Conservation (phyloP, 2,113 vertebrate genomes). For the Cathartes aura region DNA sequence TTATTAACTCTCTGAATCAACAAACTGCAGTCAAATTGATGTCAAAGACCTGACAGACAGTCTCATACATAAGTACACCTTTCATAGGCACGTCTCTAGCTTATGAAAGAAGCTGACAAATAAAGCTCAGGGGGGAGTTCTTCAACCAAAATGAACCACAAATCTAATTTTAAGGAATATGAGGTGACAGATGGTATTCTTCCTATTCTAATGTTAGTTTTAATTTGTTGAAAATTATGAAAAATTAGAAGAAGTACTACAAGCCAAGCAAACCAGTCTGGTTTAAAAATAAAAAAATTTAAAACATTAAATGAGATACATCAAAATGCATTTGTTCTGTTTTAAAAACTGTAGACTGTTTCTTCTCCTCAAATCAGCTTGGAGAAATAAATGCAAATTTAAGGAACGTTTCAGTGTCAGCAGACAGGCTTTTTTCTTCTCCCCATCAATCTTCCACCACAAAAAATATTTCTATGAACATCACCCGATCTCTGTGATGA, state of each 20-base stretch:
- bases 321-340: neutral
- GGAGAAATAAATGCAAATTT: neutral
- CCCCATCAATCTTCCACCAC: neutral
- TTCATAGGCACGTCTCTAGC: neutral
- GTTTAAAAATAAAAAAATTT: neutral
- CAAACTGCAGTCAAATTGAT: neutral
- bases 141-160: neutral
- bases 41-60: neutral
- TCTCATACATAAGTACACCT: neutral
- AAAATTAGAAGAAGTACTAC: neutral
- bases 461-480: neutral
- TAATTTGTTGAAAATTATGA: neutral
- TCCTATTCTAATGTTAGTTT: neutral
- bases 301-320: neutral
- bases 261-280: neutral
- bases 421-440: neutral
- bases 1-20: slow-evolving; percentile 20
- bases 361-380: neutral
- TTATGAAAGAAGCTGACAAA: neutral
- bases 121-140: neutral
- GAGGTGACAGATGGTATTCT: neutral
- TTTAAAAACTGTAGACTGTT: neutral
- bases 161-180: neutral
- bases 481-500: neutral
- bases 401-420: neutral